Conservation (phyloP, 2,113 vertebrate genomes). For the Genyomyrus donnyi region DNA sequence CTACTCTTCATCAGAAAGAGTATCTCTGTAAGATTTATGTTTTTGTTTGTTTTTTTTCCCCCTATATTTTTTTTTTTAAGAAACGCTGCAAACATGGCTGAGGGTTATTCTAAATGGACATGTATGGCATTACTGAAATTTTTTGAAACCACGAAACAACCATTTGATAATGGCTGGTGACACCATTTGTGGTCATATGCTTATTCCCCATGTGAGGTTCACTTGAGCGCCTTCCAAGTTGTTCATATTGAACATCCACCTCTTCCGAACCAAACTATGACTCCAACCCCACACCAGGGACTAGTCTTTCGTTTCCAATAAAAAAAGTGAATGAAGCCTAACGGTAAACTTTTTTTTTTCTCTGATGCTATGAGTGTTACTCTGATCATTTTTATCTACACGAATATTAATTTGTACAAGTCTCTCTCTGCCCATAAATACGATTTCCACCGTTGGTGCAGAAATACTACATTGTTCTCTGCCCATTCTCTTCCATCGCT, state of each 20-base stretch:
- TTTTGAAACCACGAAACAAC: neutral
- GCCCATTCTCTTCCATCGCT: neutral
- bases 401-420: neutral
- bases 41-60: too few species aligned
- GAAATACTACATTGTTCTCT: neutral
- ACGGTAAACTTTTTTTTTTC: neutral
- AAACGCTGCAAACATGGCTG: neutral
- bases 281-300: neutral
- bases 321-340: neutral
- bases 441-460: neutral
- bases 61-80: neutral
- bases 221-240: neutral
- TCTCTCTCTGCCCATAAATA: neutral
- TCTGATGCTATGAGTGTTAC: neutral
- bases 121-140: neutral
- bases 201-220: neutral
- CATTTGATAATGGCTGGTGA: neutral
- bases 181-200: neutral
- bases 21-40: neutral
- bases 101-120: neutral
- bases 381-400: neutral
- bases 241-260: constrained; percentile 16
- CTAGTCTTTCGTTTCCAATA: neutral
- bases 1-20: neutral
- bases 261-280: neutral